Conservation (phyloP, 2,888 invertebrate species). For the Charanyca ferruginea region DNA sequence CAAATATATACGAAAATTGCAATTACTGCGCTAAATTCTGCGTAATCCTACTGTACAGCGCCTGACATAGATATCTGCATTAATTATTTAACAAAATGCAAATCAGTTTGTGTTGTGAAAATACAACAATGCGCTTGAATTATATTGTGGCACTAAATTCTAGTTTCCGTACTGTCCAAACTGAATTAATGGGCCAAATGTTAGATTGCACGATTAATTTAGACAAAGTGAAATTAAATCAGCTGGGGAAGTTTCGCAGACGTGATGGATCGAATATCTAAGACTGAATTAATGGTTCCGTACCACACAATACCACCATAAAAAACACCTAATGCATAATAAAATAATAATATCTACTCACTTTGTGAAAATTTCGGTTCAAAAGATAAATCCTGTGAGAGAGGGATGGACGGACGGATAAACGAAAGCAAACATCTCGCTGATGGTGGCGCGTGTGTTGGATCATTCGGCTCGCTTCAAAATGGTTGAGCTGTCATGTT, state of each 20-base stretch:
- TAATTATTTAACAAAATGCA: constrained; percentile 62
- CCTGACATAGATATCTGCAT: constrained; percentile 42
- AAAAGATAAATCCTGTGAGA: too few species aligned
- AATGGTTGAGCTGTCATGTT: too few species aligned
- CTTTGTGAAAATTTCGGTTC: too few species aligned
- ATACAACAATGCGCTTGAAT: constrained; percentile 27
- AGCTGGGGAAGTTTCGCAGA: not conserved
- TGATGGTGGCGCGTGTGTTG: too few species aligned
- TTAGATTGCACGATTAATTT: not conserved
- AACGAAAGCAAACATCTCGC: too few species aligned
- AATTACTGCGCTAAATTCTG: constrained; percentile 39
- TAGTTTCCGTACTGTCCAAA: constrained; percentile 26
- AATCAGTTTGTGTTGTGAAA: constrained; percentile 50
- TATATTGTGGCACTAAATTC: constrained; percentile 39
- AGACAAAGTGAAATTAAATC: not conserved
- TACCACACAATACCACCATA: too few species aligned
- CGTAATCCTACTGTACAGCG: constrained; percentile 30
- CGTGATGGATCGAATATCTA: not conserved
- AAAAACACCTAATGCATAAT: too few species aligned
- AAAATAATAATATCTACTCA: too few species aligned
- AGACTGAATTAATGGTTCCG: too few species aligned
- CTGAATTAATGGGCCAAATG: constrained; percentile 18
- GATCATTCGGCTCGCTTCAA: too few species aligned
- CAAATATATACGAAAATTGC: constrained; percentile 44
- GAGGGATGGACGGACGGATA: too few species aligned